A percentile compares a stretch with the other conserved stretches of the same genome.
These are phyloP conservation scores for Amitus sp. DNA, from an alignment of 2,888 invertebrate genomes.

Conservation along the genomic window DNA sequence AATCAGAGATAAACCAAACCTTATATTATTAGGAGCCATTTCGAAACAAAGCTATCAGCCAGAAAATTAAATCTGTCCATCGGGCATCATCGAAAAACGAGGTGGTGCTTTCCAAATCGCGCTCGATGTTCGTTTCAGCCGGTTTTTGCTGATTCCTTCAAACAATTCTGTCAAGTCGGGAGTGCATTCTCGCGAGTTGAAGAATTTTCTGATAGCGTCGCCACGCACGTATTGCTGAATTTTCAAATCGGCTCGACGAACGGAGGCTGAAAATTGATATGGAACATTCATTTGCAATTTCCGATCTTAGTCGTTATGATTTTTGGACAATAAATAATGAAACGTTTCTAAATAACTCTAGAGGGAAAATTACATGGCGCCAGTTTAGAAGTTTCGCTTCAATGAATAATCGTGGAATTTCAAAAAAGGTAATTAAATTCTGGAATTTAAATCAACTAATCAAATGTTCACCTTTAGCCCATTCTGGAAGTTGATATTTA, in stretches of 20 bases:
- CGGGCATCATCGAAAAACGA: constrained; percentile 69
- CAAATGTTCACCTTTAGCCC: constrained; percentile 53
- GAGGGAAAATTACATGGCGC: too few species aligned
- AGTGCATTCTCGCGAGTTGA: constrained; percentile 65
- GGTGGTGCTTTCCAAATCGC: constrained; percentile 81
- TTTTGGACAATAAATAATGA: too few species aligned
- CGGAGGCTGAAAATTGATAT: neutral
- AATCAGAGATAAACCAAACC: too few species aligned
- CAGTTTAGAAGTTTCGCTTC: neutral
- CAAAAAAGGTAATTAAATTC: neutral
- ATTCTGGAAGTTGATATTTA: constrained; percentile 57
- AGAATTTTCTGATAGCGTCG: constrained; percentile 70
- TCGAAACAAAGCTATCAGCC: too few species aligned
- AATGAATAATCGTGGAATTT: too few species aligned
- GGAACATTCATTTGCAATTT: too few species aligned
- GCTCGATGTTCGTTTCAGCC: constrained; percentile 77
- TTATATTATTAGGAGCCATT: too few species aligned
- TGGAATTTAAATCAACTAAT: neutral
- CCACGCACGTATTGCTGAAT: constrained; percentile 66
- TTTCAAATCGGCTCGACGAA: constrained; percentile 65
- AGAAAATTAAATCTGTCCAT: constrained; percentile 12
- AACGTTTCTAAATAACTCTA: too few species aligned
- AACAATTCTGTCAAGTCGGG: constrained; percentile 77
- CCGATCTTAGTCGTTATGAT: too few species aligned
- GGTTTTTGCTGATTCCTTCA: constrained; percentile 73